Conservation (phyloP, 2,113 vertebrate genomes). For the Elgaria multicarinata region DNA sequence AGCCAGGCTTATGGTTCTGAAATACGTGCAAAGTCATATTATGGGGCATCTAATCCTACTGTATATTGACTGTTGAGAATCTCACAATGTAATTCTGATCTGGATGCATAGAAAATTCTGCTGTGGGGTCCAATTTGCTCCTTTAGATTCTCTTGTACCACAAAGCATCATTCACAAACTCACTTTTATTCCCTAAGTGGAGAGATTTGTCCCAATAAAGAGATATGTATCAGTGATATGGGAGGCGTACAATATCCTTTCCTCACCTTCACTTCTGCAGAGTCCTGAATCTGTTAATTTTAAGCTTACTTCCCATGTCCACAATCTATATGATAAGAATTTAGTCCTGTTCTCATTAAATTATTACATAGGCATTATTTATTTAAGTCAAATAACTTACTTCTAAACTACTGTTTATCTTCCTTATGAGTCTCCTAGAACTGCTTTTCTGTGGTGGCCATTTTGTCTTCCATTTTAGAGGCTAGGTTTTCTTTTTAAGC, state of each 20-base stretch:
- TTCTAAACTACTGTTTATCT: neutral
- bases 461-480: slow-evolving; percentile 5
- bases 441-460: neutral
- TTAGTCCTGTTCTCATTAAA: neutral
- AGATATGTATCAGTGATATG: neutral
- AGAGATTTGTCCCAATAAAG: neutral
- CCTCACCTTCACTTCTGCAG: neutral
- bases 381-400: neutral
- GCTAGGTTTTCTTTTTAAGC: neutral
- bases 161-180: no score
- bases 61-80: neutral
- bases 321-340: neutral
- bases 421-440: neutral
- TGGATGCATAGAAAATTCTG: neutral
- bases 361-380: neutral
- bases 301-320: neutral
- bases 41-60: neutral
- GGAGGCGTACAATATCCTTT: neutral
- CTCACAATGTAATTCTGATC: neutral
- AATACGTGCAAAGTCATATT: neutral
- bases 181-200: neutral
- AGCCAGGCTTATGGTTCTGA: neutral
- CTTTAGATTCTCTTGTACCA: neutral
- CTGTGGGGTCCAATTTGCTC: neutral
- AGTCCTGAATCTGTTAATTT: neutral